phyloP scores from a whole-genome alignment of 2,797 vertebrate species.

The Mormyrus proboscirostris region DNA sequence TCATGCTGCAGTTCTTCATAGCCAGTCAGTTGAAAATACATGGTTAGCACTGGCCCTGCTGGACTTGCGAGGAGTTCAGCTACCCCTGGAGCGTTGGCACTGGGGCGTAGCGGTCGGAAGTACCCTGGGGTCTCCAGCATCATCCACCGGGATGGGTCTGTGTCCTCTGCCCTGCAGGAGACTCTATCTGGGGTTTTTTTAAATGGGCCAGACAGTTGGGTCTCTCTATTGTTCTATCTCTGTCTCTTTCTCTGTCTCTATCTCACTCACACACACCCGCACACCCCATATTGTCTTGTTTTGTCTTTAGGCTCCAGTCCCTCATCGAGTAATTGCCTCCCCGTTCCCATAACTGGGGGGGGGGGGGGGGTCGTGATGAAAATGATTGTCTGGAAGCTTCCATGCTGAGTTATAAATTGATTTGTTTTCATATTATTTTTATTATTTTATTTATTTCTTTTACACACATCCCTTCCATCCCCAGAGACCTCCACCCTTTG shows the following conservation, averaged over 20 bases:
- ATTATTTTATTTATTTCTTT: neutral
- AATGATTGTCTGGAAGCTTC: neutral
- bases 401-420: neutral
- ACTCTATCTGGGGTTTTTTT: neutral
- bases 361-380: neutral
- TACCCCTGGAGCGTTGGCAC: neutral
- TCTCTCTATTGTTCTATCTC: neutral
- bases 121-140: neutral
- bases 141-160: neutral
- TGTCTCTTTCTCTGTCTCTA: neutral
- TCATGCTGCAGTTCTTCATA: neutral
- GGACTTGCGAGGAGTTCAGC: neutral
- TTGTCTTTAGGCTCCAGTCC: neutral
- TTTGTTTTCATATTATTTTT: neutral
- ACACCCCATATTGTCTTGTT: neutral
- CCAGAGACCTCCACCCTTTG: neutral
- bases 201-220: neutral
- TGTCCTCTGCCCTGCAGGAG: neutral
- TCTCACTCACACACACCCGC: neutral
- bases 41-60: neutral
- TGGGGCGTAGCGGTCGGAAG: neutral
- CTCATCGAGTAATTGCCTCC: neutral
- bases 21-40: slow-evolving; percentile 4
- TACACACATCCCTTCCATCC: neutral
- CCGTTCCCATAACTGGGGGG: neutral